These are phyloP conservation scores for Telenomus remus DNA, from an alignment of 1,140 invertebrate genomes.

Conservation along the genomic window DNA sequence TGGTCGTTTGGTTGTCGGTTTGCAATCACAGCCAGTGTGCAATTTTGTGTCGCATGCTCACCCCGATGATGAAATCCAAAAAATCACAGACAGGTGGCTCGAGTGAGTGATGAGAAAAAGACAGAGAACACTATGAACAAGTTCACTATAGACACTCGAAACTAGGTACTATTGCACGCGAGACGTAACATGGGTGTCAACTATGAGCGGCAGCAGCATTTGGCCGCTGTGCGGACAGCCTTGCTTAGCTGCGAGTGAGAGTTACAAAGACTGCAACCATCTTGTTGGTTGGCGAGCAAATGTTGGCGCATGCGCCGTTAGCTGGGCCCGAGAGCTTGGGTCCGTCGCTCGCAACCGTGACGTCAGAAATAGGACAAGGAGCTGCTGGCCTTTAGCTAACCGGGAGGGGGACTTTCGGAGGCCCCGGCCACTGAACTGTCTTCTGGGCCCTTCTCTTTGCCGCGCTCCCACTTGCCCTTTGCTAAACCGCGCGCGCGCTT, in stretches of 20 bases:
- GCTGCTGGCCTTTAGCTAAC: conserved; percentile 59
- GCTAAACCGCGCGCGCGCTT: conserved; percentile 21
- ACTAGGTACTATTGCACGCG: not conserved
- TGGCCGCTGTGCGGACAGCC: conserved; percentile 59
- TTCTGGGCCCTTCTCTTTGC: conserved; percentile 55
- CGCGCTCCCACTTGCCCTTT: conserved; percentile 44
- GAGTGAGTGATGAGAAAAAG: conserved; percentile 1
- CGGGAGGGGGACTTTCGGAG: conserved; percentile 45
- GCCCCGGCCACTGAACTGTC: conserved; percentile 65
- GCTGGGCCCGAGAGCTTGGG: too few relatives aligned
- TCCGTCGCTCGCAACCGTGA: conserved; percentile 59
- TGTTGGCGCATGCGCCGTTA: conserved; percentile 65
- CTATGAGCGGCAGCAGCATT: conserved; percentile 41
- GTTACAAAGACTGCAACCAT: conserved; percentile 70
- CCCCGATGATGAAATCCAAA: conserved; percentile 1
- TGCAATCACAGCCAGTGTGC: conserved; percentile 35
- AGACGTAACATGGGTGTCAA: not conserved
- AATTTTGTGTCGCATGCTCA: conserved; percentile 31
- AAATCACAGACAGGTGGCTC: not conserved
- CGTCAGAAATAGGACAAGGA: conserved; percentile 72
- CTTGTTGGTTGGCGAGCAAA: conserved; percentile 64
- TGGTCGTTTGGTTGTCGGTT: not conserved
- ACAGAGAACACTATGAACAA: not conserved
- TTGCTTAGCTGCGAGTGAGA: conserved; percentile 68
- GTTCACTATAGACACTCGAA: not conserved